Conservation (phyloP, 1,140 invertebrate species). For the Micrasema longulum region DNA sequence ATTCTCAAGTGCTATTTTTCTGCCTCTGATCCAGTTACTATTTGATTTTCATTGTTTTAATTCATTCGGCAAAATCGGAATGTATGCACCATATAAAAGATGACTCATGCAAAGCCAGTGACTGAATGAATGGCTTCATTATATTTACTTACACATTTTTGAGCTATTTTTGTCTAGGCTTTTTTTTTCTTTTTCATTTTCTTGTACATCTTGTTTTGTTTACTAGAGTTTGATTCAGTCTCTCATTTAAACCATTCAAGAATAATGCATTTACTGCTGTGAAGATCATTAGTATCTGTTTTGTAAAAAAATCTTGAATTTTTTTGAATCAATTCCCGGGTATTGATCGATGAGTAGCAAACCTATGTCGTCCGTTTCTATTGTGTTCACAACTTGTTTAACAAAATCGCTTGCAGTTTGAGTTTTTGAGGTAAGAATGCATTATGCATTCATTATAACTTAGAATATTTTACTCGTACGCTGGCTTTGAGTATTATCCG, state of each 20-base stretch:
- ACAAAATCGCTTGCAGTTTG: conserved; percentile 6
- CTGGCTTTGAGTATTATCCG: no score
- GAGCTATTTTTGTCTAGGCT: not conserved
- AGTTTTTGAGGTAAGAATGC: not conserved
- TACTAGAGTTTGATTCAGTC: not conserved
- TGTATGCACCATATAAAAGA: not conserved
- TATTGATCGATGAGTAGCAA: conserved; percentile 3
- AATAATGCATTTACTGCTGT: conserved; percentile 4
- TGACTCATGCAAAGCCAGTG: not conserved
- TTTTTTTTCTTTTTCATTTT: not conserved
- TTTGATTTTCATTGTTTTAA: not conserved
- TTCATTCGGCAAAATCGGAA: conserved; percentile 1
- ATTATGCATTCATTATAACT: no score
- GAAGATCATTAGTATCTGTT: not conserved
- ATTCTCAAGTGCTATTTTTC: conserved; percentile 4
- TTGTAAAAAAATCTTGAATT: not conserved
- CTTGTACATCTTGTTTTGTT: not conserved
- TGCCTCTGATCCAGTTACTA: not conserved
- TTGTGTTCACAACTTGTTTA: not conserved
- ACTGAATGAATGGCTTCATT: not conserved
- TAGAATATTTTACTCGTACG: no score
- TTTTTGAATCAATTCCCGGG: not conserved
- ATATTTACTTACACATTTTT: not conserved
- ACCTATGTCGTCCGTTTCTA: not conserved
- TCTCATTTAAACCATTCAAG: conserved; percentile 6